Percentiles rank a stretch among this genome's conserved stretches.
Conservation (phyloP, 1,140 invertebrate species). For the Polypedilum vanderplanki region DNA sequence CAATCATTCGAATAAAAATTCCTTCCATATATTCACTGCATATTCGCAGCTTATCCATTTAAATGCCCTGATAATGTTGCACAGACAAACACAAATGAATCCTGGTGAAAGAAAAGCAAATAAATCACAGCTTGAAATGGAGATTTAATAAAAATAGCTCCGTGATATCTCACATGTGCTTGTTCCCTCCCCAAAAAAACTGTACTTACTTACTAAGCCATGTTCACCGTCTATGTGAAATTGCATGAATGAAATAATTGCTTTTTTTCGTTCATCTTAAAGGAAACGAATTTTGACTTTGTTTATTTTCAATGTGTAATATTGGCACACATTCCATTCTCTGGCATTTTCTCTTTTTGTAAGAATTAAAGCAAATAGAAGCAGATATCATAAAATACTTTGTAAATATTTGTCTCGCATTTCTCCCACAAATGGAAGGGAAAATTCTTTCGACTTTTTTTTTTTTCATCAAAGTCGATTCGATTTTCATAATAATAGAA, state of each 20-base stretch:
- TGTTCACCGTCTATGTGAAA: not conserved
- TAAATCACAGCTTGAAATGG: slow-evolving; percentile 28
- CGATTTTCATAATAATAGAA: too few species aligned
- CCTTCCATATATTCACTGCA: not conserved
- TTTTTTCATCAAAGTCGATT: too few species aligned
- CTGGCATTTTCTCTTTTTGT: not conserved
- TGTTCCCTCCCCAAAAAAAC: not conserved
- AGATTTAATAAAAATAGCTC: slow-evolving; percentile 27
- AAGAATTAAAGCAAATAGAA: slow-evolving; percentile 7
- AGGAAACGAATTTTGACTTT: too few species aligned
- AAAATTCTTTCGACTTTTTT: not conserved
- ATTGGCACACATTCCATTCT: not conserved
- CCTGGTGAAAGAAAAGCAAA: slow-evolving; percentile 20
- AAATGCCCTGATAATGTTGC: slow-evolving; percentile 19
- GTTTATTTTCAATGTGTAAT: not conserved
- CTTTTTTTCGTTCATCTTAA: not conserved
- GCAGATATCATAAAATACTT: not conserved
- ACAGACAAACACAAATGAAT: slow-evolving; percentile 11
- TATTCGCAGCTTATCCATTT: slow-evolving; percentile 22
- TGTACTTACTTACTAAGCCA: too few species aligned
- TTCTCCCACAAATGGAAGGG: slow-evolving; percentile 15
- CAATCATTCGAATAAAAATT: not conserved
- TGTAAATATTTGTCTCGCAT: slow-evolving; percentile 18
- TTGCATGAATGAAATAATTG: slow-evolving; percentile 14
- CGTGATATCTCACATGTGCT: slow-evolving; percentile 16